Evolutionary conservation across 2,797 vertebrate species (phyloP).

Genomic region (Alexandromys oeconomus): DNA sequence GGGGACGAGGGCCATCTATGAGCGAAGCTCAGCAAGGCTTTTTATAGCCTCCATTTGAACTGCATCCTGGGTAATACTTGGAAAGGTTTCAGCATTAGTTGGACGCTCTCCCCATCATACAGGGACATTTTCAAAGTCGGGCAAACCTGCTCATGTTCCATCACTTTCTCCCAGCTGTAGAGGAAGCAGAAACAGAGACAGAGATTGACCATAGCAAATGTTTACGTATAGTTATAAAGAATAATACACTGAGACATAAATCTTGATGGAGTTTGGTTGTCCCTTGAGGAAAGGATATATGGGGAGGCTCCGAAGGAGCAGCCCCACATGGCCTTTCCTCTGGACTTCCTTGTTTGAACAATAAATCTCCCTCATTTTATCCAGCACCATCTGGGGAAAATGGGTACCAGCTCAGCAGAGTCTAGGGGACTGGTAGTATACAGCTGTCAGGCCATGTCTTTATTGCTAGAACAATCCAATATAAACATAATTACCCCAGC

Average conservation of each 20-base stretch:
- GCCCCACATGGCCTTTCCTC: neutral
- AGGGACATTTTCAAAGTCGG: neutral
- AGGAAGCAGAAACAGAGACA: neutral
- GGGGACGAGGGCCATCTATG: neutral
- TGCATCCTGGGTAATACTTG: neutral
- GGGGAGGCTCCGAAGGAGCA: neutral
- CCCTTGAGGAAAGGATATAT: neutral
- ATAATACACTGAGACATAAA: neutral
- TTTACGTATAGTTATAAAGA: neutral
- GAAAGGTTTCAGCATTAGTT: neutral
- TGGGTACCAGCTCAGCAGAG: neutral
- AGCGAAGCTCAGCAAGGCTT: neutral
- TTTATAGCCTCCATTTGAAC: neutral
- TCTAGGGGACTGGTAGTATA: neutral
- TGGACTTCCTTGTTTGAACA: neutral
- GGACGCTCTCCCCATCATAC: neutral
- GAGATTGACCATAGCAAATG: neutral
- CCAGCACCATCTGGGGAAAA: neutral
- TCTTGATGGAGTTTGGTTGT: neutral
- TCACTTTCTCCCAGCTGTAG: neutral
- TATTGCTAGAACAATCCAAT: neutral
- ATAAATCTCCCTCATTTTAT: neutral
- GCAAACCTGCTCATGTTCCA: neutral
- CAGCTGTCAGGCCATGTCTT: neutral
- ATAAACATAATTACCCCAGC: conserved; percentile 28